Evolutionary conservation across 1,140 invertebrate genomes (phyloP).

Genomic region (Ditylenchus dipsaci): DNA sequence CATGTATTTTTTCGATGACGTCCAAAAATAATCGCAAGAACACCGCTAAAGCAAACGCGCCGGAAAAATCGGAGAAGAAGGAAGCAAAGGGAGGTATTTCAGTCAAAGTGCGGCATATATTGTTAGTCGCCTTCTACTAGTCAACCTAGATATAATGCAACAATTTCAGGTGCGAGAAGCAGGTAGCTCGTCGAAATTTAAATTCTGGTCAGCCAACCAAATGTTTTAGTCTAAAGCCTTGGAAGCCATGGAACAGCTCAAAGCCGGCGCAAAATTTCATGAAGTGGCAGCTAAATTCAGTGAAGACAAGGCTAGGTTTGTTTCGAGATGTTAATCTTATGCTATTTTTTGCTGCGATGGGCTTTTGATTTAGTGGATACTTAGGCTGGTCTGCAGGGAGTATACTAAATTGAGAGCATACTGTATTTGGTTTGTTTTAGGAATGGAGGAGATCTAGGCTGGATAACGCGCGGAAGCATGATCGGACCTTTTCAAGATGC

Average conservation of each 20-base stretch:
- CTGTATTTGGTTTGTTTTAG: no score
- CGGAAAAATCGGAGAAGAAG: conserved; percentile 42
- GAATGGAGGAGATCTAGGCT: conserved; percentile 80
- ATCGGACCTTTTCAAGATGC: conserved; percentile 98
- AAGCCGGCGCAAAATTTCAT: conserved; percentile 90
- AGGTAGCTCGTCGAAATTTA: conserved; percentile 22
- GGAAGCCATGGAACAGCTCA: conserved; percentile 94
- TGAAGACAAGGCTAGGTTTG: conserved; percentile 82
- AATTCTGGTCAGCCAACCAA: neutral
- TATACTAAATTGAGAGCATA: no score
- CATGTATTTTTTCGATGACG: no score
- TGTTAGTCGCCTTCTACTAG: conserved; percentile 58
- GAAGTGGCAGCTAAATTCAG: conserved; percentile 91
- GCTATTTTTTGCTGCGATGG: no score
- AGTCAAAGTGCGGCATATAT: conserved; percentile 79
- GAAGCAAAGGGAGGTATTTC: conserved; percentile 44
- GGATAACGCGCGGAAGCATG: conserved; percentile 96
- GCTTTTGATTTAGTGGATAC: no score
- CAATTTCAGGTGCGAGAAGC: conserved; percentile 77
- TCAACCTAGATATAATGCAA: no score
- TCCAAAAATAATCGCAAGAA: no score
- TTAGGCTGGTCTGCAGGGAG: no score
- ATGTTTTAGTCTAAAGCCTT: conserved; percentile 75
- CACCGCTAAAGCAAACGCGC: no score
- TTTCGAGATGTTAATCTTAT: no score